Conservation (phyloP, 2,888 invertebrate species). For the Oscheius sp. region DNA sequence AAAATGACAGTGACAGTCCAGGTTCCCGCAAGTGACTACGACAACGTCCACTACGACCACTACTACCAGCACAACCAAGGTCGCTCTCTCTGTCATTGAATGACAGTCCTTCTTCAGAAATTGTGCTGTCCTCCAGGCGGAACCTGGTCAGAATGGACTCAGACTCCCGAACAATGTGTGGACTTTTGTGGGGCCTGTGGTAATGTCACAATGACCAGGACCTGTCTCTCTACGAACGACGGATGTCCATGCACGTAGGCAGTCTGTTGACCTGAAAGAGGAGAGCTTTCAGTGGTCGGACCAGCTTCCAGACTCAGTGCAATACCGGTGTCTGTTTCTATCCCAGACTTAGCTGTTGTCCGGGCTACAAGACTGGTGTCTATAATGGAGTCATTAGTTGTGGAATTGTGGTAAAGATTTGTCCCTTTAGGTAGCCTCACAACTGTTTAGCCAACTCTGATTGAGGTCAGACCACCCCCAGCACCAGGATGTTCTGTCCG, state of each 20-base stretch:
- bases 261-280: background rate
- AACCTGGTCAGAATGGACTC: slow-evolving; percentile 43
- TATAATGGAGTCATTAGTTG: background rate
- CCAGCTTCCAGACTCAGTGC: background rate
- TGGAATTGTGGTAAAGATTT: too few relatives aligned
- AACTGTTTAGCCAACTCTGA: too few relatives aligned
- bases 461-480: too few relatives aligned
- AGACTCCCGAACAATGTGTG: slow-evolving; percentile 39
- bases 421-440: too few relatives aligned
- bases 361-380: slow-evolving; percentile 9
- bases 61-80: too few relatives aligned
- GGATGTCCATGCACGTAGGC: slow-evolving; percentile 50
- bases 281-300: background rate
- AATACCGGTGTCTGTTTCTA: slow-evolving; percentile 27
- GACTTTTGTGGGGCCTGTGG: slow-evolving; percentile 57
- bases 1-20: too few relatives aligned
- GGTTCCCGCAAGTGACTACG: too few relatives aligned
- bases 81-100: background rate
- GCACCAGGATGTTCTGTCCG: too few relatives aligned
- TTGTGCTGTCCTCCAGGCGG: slow-evolving; percentile 31
- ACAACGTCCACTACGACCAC: too few relatives aligned
- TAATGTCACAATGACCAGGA: slow-evolving; percentile 43
- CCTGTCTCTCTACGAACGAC: slow-evolving; percentile 42
- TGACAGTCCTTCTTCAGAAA: background rate
- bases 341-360: slow-evolving; percentile 28